phyloP scores from a whole-genome alignment of 2,797 vertebrate species.

The Eleutherodactylus coqui region DNA sequence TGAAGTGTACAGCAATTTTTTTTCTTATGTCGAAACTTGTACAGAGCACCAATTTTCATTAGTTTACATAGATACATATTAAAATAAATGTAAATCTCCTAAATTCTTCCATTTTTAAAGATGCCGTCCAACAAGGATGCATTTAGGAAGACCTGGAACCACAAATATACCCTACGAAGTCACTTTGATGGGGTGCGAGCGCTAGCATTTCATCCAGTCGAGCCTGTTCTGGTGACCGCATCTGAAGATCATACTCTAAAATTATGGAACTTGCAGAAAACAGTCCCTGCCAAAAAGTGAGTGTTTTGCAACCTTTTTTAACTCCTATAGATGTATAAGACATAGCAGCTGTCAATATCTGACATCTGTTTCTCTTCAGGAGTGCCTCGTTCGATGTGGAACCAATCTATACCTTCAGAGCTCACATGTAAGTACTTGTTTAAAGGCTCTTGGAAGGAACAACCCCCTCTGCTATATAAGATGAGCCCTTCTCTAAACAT shows the following conservation, averaged over 20 bases:
- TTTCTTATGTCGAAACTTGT: too few species aligned
- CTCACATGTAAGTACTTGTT: constrained; percentile 86
- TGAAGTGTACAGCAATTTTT: too few species aligned
- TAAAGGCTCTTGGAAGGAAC: background rate
- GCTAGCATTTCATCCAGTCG: constrained; percentile 96
- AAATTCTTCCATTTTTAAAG: constrained; percentile 71
- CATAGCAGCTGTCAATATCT: background rate
- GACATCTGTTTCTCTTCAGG: constrained; percentile 75
- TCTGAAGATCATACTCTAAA: constrained; percentile 98
- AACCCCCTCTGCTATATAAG: background rate
- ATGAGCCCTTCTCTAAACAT: too few species aligned
- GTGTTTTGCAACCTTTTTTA: background rate
- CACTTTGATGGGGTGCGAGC: constrained; percentile 96
- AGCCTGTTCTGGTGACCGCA: constrained; percentile 96
- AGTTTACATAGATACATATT: too few species aligned
- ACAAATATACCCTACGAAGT: constrained; percentile 95
- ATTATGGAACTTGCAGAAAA: constrained; percentile 99
- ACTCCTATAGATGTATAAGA: background rate
- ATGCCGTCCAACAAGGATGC: constrained; percentile 95
- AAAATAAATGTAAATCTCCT: constrained; percentile 49
- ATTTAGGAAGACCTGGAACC: constrained; percentile 98
- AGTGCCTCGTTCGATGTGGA: constrained; percentile 99
- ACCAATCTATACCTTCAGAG: constrained; percentile 98
- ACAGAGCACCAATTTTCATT: too few species aligned
- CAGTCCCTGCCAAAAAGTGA: constrained; percentile 98